Conservation (phyloP, 35 echinoderm and acorn worm species). For the Apostichopus japonicus region DNA sequence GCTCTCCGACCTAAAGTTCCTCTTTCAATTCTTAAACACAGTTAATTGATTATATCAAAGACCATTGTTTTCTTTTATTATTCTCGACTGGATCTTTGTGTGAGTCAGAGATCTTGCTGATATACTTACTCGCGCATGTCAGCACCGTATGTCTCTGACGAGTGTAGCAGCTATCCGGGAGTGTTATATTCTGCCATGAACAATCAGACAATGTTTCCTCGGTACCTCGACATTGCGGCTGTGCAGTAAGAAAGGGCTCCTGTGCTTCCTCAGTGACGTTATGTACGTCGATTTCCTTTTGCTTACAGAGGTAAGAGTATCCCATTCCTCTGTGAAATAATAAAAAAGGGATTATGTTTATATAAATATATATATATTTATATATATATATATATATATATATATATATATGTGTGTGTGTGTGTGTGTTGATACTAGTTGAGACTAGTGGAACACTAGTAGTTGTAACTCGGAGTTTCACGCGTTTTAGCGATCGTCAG, state of each 20-base stretch:
- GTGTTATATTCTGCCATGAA: not conserved
- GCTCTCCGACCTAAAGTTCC: too few species aligned
- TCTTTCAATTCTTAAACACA: too few species aligned
- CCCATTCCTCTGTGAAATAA: not conserved
- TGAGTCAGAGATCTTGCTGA: not conserved
- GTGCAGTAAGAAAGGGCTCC: not conserved
- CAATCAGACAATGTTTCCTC: not conserved
- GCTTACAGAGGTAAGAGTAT: not conserved
- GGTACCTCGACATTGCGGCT: not conserved
- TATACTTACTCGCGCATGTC: conserved; percentile 23
- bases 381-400: too few species aligned
- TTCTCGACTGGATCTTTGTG: not conserved
- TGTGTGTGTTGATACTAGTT: too few species aligned
- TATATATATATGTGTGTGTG: too few species aligned
- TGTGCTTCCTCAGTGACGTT: not conserved
- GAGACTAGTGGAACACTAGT: too few species aligned
- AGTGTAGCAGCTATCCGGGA: too few species aligned
- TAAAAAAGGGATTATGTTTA: too few species aligned
- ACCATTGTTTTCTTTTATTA: not conserved
- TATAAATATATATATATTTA: too few species aligned
- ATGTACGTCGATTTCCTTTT: not conserved
- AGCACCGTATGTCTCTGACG: not conserved
- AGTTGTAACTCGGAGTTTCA: too few species aligned
- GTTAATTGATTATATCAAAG: too few species aligned
- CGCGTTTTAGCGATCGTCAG: too few species aligned